Evolutionary conservation across 1,140 invertebrate species (phyloP), one percentile per base, ranked within the genome.

Genomic region (Macrosteles quadrilineatus): DNA sequence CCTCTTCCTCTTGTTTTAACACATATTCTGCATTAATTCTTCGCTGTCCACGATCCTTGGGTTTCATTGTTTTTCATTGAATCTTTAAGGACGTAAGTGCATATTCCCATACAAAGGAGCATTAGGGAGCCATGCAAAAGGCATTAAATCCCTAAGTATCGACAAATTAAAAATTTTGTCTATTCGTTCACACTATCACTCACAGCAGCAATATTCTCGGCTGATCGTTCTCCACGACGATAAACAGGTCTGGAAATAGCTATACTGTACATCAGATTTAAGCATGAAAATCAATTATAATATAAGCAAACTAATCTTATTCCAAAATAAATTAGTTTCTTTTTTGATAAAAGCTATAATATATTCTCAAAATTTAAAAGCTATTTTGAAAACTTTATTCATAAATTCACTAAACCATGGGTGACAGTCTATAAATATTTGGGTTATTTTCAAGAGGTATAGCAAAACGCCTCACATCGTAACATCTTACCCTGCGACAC

Each of bases 151-250:
- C n/a, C 4, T 21, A n/a, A 50, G n/a, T 4, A n/a, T 9, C 47
- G 47, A 11, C 21, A 19, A 50, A 50, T 50, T 50, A n/a, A 21
- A 9, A 50, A 50, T 21, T 50, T 4, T 50, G 47, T 17, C 4
- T 50, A 6, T 50, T 50, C 47, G 14, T 17, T 50, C 21, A 50
- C 47, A 11, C 47, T 50, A 50, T 50, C 6, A 19, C 3, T 50
- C 47, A 50, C 47, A 50, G n/a, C 47, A 50, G 47, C 47, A 50
- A 50, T 50, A 50, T 50, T 50, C 47, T 50, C 47, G 47, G 47
- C 47, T 50, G 47, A 50, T 6, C 47, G 47, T 50, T 17, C 14
- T 19, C 47, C 21, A 50, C 4, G 21, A 21, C n/a, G 47, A 40
- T 40, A 17, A 9, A 40, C 36, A 40, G 36, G 17, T 6, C 36